Evolutionary conservation across 2,797 vertebrate genomes (phyloP).

Genomic region (Chiroxiphia lanceolata): DNA sequence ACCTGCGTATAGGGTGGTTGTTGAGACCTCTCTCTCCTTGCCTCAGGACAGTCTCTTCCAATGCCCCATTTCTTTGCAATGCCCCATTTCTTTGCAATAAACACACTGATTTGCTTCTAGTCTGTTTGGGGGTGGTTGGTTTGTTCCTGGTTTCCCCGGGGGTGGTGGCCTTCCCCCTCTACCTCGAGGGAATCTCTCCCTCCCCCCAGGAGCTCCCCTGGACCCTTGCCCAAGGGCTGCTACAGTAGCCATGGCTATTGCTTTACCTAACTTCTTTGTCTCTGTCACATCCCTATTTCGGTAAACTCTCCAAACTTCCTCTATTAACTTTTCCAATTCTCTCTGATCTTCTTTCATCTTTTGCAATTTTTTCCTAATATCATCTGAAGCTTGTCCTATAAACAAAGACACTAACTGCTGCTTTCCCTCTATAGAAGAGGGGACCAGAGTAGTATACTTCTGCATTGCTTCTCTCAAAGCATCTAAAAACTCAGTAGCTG

Average conservation of each 20-base stretch:
- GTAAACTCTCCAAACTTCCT: background rate
- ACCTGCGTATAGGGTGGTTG: too few relatives aligned
- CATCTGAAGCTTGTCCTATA: background rate
- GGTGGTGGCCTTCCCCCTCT: too few relatives aligned
- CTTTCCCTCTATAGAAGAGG: background rate
- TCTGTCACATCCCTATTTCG: too few relatives aligned
- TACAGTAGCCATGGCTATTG: background rate
- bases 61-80: too few relatives aligned
- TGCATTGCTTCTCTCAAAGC: background rate
- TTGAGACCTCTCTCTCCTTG: too few relatives aligned
- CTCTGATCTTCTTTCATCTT: background rate
- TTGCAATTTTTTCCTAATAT: background rate
- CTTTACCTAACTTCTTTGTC: background rate
- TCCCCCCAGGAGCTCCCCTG: too few relatives aligned
- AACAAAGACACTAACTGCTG: background rate
- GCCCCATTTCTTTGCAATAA: too few relatives aligned
- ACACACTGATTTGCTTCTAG: too few relatives aligned
- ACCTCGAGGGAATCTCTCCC: too few relatives aligned
- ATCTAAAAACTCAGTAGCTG: background rate
- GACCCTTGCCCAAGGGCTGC: background rate
- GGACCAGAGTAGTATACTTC: background rate
- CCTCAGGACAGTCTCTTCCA: too few relatives aligned
- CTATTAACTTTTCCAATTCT: background rate
- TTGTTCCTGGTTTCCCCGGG: too few relatives aligned
- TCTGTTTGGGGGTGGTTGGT: too few relatives aligned